Evolutionary conservation across 1,140 invertebrate genomes (phyloP).

Genomic region (Formica selysi): DNA sequence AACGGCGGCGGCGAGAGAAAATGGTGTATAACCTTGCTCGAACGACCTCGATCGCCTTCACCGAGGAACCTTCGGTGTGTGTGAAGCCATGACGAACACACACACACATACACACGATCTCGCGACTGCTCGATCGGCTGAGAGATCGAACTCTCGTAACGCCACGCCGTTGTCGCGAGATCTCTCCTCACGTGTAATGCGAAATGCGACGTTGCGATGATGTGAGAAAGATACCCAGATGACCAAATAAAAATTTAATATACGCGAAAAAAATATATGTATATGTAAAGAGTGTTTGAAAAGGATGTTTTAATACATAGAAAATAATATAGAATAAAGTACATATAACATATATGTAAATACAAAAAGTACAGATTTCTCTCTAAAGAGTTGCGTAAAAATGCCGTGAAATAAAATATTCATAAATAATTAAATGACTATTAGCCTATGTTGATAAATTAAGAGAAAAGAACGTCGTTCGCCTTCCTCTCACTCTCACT

Average conservation of each 20-base stretch:
- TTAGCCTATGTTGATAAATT: neutral
- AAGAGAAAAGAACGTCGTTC: conserved; percentile 18
- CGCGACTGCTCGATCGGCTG: conserved; percentile 27
- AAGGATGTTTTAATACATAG: neutral
- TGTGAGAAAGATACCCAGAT: neutral
- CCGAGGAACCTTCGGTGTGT: conserved; percentile 78
- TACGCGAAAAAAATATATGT: too few species aligned
- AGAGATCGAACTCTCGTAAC: conserved; percentile 38
- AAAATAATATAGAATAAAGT: neutral
- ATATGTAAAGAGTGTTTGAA: too few species aligned
- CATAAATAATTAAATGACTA: neutral
- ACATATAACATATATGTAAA: too few species aligned
- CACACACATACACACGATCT: conserved; percentile 22
- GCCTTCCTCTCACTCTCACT: conserved; percentile 48
- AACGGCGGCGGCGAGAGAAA: conserved; percentile 75
- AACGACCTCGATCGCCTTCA: conserved; percentile 85
- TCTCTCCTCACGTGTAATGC: conserved; percentile 30
- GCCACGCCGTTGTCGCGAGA: conserved; percentile 22
- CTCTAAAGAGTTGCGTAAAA: neutral
- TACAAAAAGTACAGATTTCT: neutral
- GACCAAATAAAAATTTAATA: neutral
- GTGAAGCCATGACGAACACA: conserved; percentile 45
- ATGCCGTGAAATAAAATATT: neutral
- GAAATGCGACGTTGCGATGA: neutral
- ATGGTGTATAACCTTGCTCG: conserved; percentile 84